These are phyloP conservation scores for Patella pellucida DNA, from an alignment of 2,888 invertebrate genomes.

Conservation along the genomic window DNA sequence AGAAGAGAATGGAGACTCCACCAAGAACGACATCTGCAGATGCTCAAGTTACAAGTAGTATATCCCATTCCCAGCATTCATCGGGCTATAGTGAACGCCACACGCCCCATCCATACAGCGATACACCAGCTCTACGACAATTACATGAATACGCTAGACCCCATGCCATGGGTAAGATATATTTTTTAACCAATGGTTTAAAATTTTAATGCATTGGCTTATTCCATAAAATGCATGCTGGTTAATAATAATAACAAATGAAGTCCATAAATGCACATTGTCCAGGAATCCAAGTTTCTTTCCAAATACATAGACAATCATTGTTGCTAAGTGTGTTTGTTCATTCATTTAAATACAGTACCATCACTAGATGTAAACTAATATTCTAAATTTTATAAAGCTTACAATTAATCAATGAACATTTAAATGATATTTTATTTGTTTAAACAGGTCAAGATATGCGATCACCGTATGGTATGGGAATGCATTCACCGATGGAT, in stretches of 20 bases:
- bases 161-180: conserved; percentile 75
- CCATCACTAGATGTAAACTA: too few relatives aligned
- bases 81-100: conserved; percentile 52
- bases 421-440: background rate
- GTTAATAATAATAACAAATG: too few relatives aligned
- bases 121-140: conserved; percentile 93
- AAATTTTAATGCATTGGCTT: too few relatives aligned
- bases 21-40: conserved; percentile 58
- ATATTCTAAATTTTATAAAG: too few relatives aligned
- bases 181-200: too few relatives aligned
- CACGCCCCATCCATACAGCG: conserved; percentile 78
- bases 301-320: too few relatives aligned
- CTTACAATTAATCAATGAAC: too few relatives aligned
- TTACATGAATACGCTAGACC: conserved; percentile 92
- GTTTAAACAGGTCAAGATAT: conserved; percentile 51
- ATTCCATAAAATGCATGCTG: background rate
- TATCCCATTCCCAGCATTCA: conserved; percentile 39
- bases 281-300: too few relatives aligned
- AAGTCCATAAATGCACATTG: too few relatives aligned
- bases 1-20: conserved; percentile 48
- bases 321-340: too few relatives aligned
- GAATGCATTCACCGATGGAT: conserved; percentile 80
- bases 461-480: conserved; percentile 66
- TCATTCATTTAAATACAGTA: too few relatives aligned
- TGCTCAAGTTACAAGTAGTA: conserved; percentile 55